phyloP scores from a whole-genome alignment of 2,797 vertebrate genomes.

The Glossophaga mutica region DNA sequence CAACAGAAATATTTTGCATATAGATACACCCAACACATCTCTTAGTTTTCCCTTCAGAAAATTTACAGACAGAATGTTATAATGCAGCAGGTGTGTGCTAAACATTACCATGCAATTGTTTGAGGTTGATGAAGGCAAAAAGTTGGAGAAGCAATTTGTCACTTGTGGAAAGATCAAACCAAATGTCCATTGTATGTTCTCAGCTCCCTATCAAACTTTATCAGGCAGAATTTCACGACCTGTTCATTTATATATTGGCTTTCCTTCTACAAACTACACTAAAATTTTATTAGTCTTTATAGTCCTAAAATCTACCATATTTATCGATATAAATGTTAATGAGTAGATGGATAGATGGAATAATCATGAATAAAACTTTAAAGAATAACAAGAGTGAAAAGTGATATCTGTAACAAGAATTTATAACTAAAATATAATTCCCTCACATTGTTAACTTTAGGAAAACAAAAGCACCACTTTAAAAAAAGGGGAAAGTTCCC shows the following conservation, averaged over 20 bases:
- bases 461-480: neutral
- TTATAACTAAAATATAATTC: neutral
- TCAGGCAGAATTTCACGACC: neutral
- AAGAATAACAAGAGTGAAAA: neutral
- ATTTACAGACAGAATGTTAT: neutral
- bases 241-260: neutral
- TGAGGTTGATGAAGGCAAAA: neutral
- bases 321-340: neutral
- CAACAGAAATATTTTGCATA: neutral
- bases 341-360: neutral
- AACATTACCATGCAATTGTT: too few relatives aligned
- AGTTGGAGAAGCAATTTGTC: neutral
- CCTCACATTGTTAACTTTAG: neutral
- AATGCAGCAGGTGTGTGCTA: neutral
- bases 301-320: neutral
- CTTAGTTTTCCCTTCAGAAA: neutral
- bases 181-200: neutral
- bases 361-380: neutral
- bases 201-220: neutral
- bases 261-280: neutral
- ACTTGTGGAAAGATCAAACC: too few relatives aligned
- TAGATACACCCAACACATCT: neutral
- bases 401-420: neutral
- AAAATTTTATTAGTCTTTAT: neutral
- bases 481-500: neutral